phyloP scores from a whole-genome alignment of 2,113 vertebrate genomes.

The Raja brachyura region DNA sequence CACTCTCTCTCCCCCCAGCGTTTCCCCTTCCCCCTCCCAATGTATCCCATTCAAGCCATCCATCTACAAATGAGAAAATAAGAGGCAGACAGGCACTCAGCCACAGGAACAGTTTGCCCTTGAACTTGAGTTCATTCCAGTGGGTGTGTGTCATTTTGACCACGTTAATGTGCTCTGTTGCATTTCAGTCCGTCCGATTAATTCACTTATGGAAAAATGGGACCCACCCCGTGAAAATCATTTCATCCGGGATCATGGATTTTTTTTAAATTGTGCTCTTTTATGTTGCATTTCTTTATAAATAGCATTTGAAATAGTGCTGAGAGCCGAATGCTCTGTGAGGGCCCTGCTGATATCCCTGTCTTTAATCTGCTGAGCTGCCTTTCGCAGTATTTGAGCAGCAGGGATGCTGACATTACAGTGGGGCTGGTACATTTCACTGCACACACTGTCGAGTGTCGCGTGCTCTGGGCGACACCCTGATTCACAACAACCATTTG shows the following conservation, averaged over 20 bases:
- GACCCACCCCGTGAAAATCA: not conserved
- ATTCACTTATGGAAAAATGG: not conserved
- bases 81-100: not conserved
- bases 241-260: not conserved
- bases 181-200: slow-evolving; percentile 20
- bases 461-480: not conserved
- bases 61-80: not conserved
- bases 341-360: not conserved
- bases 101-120: not conserved
- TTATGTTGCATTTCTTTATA: not conserved
- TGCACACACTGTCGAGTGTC: not conserved
- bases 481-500: not conserved
- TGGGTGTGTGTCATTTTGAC: not conserved
- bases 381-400: not conserved
- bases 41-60: not conserved
- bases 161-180: not conserved
- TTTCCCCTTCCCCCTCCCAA: not conserved
- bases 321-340: not conserved
- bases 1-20: not conserved
- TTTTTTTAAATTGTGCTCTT: not conserved
- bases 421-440: not conserved
- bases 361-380: not conserved
- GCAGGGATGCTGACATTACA: not conserved
- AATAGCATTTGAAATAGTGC: not conserved
- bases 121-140: slow-evolving; percentile 10